Conservation (phyloP, 2,888 invertebrate genomes). For the Epinotia bilunana region DNA sequence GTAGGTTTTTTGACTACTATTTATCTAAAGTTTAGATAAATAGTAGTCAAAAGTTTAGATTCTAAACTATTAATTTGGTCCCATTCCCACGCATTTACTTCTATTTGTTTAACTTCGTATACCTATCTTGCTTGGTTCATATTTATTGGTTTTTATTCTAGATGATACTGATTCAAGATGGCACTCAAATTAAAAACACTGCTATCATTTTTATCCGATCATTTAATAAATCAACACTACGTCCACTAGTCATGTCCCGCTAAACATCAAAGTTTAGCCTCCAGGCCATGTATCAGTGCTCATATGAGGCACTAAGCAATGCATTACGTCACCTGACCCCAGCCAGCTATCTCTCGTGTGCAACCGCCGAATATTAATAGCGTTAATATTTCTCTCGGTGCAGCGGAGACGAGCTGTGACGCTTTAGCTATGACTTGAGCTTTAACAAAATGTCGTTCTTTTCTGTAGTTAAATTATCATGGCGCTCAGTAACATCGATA, state of each 20-base stretch:
- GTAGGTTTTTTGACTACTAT: not conserved
- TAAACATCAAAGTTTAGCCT: slow-evolving; percentile 42
- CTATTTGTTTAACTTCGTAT: not conserved
- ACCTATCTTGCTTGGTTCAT: not conserved
- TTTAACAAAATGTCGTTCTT: slow-evolving; percentile 27
- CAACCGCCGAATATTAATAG: slow-evolving; percentile 79
- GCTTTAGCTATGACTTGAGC: slow-evolving; percentile 57
- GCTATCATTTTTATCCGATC: slow-evolving; percentile 23
- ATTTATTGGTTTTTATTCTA: slow-evolving; percentile 10
- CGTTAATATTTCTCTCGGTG: slow-evolving; percentile 74
- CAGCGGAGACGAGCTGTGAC: slow-evolving; percentile 73
- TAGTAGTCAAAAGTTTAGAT: too few relatives aligned
- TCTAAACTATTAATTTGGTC: slow-evolving; percentile 4
- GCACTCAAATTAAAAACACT: slow-evolving; percentile 12
- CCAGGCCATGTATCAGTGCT: slow-evolving; percentile 48
- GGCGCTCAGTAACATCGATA: not conserved
- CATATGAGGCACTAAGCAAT: slow-evolving; percentile 56
- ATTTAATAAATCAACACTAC: slow-evolving; percentile 16
- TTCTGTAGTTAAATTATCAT: not conserved
- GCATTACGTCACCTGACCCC: slow-evolving; percentile 70
- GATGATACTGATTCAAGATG: not conserved
- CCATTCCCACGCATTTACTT: slow-evolving; percentile 21
- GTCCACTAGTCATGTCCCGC: slow-evolving; percentile 29
- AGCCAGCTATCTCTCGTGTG: slow-evolving; percentile 70
- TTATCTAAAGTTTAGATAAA: too few relatives aligned